phyloP scores from a whole-genome alignment of 2,888 invertebrate species.

The Limenitis arthemis region DNA sequence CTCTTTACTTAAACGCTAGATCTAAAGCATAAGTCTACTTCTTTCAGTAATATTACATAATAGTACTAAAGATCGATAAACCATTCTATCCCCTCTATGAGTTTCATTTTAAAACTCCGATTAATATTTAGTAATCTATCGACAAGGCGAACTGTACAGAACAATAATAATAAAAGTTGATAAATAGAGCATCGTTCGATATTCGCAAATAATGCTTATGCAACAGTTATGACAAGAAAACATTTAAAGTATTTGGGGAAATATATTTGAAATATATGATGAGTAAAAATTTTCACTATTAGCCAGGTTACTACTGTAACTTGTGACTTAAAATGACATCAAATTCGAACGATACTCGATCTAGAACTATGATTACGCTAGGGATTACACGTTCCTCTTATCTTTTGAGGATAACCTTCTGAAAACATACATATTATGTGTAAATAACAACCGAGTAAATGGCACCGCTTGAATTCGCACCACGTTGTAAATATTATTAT shows the following conservation, averaged over 20 bases:
- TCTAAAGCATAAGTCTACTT: slow-evolving; percentile 63
- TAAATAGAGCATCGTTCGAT: slow-evolving; percentile 16
- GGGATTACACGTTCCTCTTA: slow-evolving; percentile 15
- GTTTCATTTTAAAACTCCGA: slow-evolving; percentile 16
- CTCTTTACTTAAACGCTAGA: slow-evolving; percentile 62
- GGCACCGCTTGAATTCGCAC: slow-evolving; percentile 65
- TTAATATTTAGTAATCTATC: slow-evolving; percentile 2
- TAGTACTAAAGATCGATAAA: slow-evolving; percentile 51
- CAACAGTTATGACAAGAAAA: background rate
- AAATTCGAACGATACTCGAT: slow-evolving; percentile 28
- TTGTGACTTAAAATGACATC: background rate
- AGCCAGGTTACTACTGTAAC: too few relatives aligned
- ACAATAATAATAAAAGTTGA: slow-evolving; percentile 22
- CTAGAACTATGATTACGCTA: slow-evolving; percentile 23
- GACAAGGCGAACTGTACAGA: slow-evolving; percentile 32
- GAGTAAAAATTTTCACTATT: too few relatives aligned
- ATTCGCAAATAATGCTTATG: background rate
- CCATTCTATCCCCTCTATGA: slow-evolving; percentile 30
- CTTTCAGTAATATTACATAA: slow-evolving; percentile 51
- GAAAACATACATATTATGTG: slow-evolving; percentile 40
- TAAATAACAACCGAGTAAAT: slow-evolving; percentile 65
- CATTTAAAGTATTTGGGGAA: too few relatives aligned
- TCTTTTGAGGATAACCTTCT: slow-evolving; percentile 51
- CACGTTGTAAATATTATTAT: slow-evolving; percentile 32
- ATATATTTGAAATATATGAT: too few relatives aligned